Conservation (phyloP, 1,140 invertebrate species). For the Microplitis mediator region DNA sequence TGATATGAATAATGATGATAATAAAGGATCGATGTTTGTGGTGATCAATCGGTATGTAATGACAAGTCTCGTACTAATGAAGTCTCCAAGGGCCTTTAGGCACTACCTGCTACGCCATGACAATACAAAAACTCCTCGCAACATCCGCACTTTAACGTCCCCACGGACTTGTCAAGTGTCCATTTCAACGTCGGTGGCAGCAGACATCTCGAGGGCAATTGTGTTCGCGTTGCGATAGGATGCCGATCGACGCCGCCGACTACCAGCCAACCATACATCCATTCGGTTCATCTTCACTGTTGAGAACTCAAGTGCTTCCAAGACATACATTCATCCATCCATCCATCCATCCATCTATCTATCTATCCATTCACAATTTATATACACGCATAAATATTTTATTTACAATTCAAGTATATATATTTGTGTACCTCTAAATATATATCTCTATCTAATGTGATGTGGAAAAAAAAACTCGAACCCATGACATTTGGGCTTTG, state of each 20-base stretch:
- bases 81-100: slow-evolving; percentile 5
- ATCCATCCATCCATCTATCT: too few species aligned
- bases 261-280: background rate
- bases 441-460: background rate
- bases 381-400: background rate
- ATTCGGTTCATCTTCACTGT: background rate
- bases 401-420: background rate
- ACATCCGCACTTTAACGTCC: slow-evolving; percentile 17
- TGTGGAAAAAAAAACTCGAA: background rate
- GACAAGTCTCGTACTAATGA: slow-evolving; percentile 19
- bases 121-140: slow-evolving; percentile 14
- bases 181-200: slow-evolving; percentile 10
- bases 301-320: background rate
- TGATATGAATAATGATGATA: background rate
- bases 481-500: slow-evolving; percentile 37
- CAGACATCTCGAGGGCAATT: slow-evolving; percentile 9
- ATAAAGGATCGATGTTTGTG: background rate
- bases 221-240: background rate
- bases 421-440: slow-evolving; percentile 4
- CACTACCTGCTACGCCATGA: background rate
- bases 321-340: too few species aligned
- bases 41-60: slow-evolving; percentile 17
- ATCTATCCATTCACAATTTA: background rate
- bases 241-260: background rate
- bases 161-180: slow-evolving; percentile 14